Evolutionary conservation across 2,797 vertebrate species (phyloP), one percentile per base, ranked within the genome.

Genomic region (Brotula barbata): DNA sequence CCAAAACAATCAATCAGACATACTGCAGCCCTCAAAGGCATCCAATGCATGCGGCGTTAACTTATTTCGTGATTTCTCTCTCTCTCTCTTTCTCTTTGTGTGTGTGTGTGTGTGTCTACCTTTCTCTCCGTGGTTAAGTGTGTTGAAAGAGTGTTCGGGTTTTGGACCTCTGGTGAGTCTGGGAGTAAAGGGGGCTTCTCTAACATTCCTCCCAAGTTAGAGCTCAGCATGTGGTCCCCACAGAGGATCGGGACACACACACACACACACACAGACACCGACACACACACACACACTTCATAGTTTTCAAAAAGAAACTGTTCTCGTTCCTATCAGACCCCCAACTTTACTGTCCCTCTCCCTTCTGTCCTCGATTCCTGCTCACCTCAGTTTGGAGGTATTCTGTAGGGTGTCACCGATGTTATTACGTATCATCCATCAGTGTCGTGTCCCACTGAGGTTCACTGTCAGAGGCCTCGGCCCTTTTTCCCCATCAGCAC

Each of bases 171-270:
- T 72, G 41, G 34, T 56, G 60, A 71, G 69, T 49, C 25, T 73
- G 45, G 57, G 51, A 72, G 49, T 41, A 70, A 66, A 78, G 78
- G 54, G 37, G 72, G 63, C 66, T 80, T 82, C 81, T 82, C 73
- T 50, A 55, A 81, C 85, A 87, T 89, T 89, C 85, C 76, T 88
- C 58, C 69, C 71, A 85, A 70, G 78, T 83, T 80, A 72, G 46
- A 70, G 74, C 86, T 3, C 87, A 83, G 87, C 82, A 78, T 87
- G 89, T 44, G 85, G 68, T 58, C 68, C 66, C 76, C 56, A 68
- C 44, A 68, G 55, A 58, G 42, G 56, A 64, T 60, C 66, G 17
- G 7, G n/a, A 63, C 50, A 45, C 52, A 64, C 62, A 62, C 63
- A 67, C 58, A 44, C 42, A 57, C 60, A 48, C 58, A 56, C 59